phyloP scores from a whole-genome alignment of 2,113 vertebrate genomes.

The Muntiacus reevesi region DNA sequence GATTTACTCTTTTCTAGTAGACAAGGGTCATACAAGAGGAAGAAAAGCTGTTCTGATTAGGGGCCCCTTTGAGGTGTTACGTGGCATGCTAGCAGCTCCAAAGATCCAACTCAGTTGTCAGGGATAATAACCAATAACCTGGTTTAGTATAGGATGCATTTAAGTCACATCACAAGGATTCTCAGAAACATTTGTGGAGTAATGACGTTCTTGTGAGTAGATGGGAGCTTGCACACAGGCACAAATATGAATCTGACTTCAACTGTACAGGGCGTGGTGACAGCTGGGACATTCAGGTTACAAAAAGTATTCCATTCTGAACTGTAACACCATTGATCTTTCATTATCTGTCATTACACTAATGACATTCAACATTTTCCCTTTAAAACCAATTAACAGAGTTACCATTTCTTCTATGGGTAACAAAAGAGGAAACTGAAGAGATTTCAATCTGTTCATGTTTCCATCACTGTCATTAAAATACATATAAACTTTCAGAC shows the following conservation, averaged over 20 bases:
- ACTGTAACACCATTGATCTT: not conserved
- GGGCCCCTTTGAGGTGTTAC: not conserved
- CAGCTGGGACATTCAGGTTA: not conserved
- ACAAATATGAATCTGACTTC: not conserved
- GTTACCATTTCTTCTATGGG: not conserved
- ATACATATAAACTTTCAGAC: not conserved
- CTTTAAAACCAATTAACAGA: not conserved
- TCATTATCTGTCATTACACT: not conserved
- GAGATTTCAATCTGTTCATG: not conserved
- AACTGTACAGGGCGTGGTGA: not conserved
- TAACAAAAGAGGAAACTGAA: conserved; percentile 44
- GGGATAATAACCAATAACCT: not conserved
- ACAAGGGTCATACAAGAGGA: not conserved
- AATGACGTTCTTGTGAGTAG: not conserved
- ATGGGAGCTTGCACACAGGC: not conserved
- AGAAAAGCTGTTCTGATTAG: not conserved
- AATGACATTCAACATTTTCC: not conserved
- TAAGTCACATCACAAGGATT: not conserved
- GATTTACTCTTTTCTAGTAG: not conserved
- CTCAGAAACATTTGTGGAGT: not conserved
- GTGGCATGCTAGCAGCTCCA: not conserved
- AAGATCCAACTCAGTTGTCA: not conserved
- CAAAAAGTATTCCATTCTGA: not conserved
- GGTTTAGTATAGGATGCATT: not conserved
- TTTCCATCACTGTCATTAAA: not conserved